Percentiles rank a stretch among this genome's conserved stretches.
Evolutionary conservation across 1,140 invertebrate genomes (phyloP).

Genomic region (Caenorhabditis briggsae): DNA sequence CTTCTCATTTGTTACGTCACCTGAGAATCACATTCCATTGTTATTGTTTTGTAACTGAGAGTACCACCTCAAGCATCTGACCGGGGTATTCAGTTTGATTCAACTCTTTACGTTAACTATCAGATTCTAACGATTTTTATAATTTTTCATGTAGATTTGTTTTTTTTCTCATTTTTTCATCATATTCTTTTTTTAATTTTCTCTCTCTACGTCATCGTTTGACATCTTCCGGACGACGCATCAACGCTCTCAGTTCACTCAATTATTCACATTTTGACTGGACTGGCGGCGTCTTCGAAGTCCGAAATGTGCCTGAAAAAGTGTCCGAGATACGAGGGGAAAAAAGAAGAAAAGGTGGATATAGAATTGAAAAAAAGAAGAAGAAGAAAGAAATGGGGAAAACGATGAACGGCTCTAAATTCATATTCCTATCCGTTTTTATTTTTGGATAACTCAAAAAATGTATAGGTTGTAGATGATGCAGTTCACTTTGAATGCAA

Average conservation of each 20-base stretch:
- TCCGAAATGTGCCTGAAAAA: not conserved
- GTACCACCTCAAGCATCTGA: not conserved
- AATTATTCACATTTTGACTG: constrained; percentile 54
- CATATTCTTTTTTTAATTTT: too few species aligned
- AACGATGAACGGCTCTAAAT: constrained; percentile 24
- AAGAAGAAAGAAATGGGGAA: not conserved
- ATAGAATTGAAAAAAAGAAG: constrained; percentile 30
- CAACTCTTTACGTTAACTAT: not conserved
- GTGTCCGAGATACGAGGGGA: constrained; percentile 27
- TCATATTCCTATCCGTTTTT: constrained; percentile 9
- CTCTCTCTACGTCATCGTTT: constrained; percentile 29
- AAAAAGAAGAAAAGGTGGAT: not conserved
- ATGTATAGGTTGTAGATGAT: not conserved
- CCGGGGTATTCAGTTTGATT: not conserved
- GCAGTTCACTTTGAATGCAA: too few species aligned
- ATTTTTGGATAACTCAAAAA: not conserved
- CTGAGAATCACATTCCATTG: constrained; percentile 5
- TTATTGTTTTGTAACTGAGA: constrained; percentile 25
- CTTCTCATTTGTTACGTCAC: constrained; percentile 43
- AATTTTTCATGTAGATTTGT: not conserved
- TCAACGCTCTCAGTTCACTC: constrained; percentile 51
- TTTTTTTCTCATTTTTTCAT: too few species aligned
- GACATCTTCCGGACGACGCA: constrained; percentile 41
- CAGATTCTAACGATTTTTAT: not conserved
- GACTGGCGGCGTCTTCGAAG: not conserved